Base-by-base conservation (phyloP, 2,113 vertebrate species). In the Phasianus colchicus region DNA sequence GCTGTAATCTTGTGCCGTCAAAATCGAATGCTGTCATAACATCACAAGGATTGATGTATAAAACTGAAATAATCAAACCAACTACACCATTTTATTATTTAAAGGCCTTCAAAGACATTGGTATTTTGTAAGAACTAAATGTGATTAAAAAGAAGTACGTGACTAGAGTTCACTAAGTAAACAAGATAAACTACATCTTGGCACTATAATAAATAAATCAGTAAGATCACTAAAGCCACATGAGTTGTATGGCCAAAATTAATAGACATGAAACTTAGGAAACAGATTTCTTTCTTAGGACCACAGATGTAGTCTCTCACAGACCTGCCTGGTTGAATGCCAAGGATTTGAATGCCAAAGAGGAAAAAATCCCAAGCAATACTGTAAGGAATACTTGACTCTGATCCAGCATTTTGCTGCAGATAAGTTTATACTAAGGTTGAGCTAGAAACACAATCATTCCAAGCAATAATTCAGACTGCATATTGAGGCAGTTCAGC, bases 221-320 rank as follows among this genome's bases (percentile, higher is more conserved):
- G 4, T 83, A 80, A 93, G 64, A 48, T 79, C 75, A 81, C 85
- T 89, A 95, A 96, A 97, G 96, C 77, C 75, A 13, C 20, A 57
- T 94, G 96, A 97, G 77, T 97, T 95, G 96, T 92, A 74, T 16
- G 92, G 64, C 85, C 83, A 55, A 90, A 89, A 70, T 90, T 71
- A 97, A 87, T 94, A 94, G 95, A 91, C 86, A 92, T 96, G 88
- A 96, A 96, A 95, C 81, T 88, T 87, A 73, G 73, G 65, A 75
- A 93, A 80, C 25, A 22, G 81, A 47, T 70, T 88, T 52, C 91
- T 96, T 91, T 88, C 94, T 94, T 81, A 92, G 60, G 86, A 95
- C 90, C 83, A 95, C 73, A 96, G 89, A 67, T 83, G 22, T 47
- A 96, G 90, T 69, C 86, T 96, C 58, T 86, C 29, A 3, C 27